phyloP scores from a whole-genome alignment of 1,140 invertebrate species.

The Papilio machaon region DNA sequence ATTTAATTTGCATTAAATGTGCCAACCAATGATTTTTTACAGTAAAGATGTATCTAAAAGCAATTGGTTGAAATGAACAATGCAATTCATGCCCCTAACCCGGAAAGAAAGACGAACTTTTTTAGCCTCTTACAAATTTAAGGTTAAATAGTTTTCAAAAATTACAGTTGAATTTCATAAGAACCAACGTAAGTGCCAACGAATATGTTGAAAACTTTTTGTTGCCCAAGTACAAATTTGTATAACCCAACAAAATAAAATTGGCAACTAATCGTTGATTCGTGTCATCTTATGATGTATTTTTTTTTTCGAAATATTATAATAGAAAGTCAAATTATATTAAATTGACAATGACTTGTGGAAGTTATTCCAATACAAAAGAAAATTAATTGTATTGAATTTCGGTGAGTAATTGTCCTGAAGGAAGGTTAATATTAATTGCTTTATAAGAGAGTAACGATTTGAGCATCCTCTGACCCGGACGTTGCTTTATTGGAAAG shows the following conservation, averaged over 20 bases:
- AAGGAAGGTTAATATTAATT: constrained; percentile 33
- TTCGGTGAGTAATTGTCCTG: constrained; percentile 26
- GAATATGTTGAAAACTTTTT: no score
- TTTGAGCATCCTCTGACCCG: constrained; percentile 9
- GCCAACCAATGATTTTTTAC: no score
- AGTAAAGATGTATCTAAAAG: no score
- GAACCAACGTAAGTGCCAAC: no score
- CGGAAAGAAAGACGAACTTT: no score
- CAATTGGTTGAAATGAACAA: no score
- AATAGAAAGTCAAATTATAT: not conserved
- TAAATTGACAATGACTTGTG: constrained; percentile 6
- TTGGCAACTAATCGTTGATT: not conserved
- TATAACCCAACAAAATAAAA: not conserved
- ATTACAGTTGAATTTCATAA: no score
- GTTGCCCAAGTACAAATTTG: no score
- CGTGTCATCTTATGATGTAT: not conserved
- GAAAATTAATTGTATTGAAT: constrained; percentile 28
- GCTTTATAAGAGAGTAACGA: constrained; percentile 31
- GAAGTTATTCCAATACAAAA: not conserved
- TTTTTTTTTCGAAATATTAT: not conserved
- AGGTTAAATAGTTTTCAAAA: no score
- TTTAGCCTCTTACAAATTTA: no score
- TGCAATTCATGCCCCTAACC: no score
- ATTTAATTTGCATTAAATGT: constrained; percentile 5
- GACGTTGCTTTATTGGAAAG: constrained; percentile 33